Evolutionary conservation across 2,797 vertebrate genomes (phyloP).

Genomic region (Eulemur albifrons): DNA sequence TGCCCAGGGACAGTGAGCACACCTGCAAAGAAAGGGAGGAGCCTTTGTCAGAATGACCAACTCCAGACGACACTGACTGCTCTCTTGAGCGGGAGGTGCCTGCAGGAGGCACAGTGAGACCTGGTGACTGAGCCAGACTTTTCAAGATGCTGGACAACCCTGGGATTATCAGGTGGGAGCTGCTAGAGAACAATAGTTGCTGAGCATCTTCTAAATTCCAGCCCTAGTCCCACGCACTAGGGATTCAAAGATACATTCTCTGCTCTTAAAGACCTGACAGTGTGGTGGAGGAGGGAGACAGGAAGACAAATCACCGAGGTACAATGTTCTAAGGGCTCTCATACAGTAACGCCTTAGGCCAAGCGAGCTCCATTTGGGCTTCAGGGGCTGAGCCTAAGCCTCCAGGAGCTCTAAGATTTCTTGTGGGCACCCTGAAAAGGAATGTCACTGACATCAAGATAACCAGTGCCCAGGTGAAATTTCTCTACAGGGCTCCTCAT

Average conservation of each 20-base stretch:
- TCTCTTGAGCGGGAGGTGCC: too few relatives aligned
- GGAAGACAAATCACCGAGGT: not conserved
- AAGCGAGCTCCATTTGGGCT: not conserved
- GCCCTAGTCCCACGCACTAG: not conserved
- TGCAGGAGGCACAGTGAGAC: too few relatives aligned
- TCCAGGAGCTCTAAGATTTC: not conserved
- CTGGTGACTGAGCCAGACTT: not conserved
- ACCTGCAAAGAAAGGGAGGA: too few relatives aligned
- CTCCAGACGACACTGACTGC: too few relatives aligned
- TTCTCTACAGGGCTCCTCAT: not conserved
- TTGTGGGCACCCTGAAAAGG: not conserved
- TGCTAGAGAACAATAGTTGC: not conserved
- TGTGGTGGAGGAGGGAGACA: not conserved
- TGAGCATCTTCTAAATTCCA: not conserved
- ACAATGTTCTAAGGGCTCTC: not conserved
- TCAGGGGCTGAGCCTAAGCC: not conserved
- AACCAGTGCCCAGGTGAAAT: not conserved
- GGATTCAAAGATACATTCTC: not conserved
- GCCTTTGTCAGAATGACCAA: too few relatives aligned
- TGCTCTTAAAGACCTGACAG: not conserved
- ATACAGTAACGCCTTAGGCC: not conserved
- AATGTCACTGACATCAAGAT: not conserved
- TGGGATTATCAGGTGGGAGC: not conserved
- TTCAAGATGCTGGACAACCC: not conserved
- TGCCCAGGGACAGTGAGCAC: not conserved